Evolutionary conservation across 2,797 vertebrate species (phyloP).

Genomic region (Eulemur rubriventer): DNA sequence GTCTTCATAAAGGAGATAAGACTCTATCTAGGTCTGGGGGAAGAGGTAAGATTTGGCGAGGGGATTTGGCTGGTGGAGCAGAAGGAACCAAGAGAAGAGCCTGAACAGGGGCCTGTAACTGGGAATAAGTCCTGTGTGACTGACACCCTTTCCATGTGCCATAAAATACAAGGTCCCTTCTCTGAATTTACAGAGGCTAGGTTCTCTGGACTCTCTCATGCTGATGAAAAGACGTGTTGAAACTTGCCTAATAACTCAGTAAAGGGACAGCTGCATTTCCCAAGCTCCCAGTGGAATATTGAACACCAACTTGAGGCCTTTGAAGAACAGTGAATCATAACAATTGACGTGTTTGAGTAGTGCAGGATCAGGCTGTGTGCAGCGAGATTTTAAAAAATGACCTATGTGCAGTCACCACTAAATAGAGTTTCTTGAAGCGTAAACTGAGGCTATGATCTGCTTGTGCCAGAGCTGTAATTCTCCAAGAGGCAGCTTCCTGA

Average conservation of each 20-base stretch:
- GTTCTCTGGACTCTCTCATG: not conserved
- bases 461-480: constrained; percentile 60
- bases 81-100: not conserved
- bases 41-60: not conserved
- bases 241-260: constrained; percentile 73
- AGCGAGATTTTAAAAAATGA: constrained; percentile 70
- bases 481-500: constrained; percentile 31
- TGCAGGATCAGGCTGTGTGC: constrained; percentile 69
- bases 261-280: constrained; percentile 60
- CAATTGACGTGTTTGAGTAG: constrained; percentile 68
- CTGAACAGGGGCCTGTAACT: not conserved
- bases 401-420: constrained; percentile 70
- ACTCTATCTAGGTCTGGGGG: not conserved
- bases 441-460: constrained; percentile 70
- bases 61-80: not conserved
- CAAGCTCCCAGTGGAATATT: constrained; percentile 61
- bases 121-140: not conserved
- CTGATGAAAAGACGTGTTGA: constrained; percentile 52
- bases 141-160: not conserved
- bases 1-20: not conserved
- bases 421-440: constrained; percentile 74
- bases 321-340: constrained; percentile 73
- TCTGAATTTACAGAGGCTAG: not conserved
- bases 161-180: not conserved
- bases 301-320: constrained; percentile 59